Base-by-base conservation (phyloP, 2,888 invertebrate genomes). In the Lithophane ornitopus region DNA sequence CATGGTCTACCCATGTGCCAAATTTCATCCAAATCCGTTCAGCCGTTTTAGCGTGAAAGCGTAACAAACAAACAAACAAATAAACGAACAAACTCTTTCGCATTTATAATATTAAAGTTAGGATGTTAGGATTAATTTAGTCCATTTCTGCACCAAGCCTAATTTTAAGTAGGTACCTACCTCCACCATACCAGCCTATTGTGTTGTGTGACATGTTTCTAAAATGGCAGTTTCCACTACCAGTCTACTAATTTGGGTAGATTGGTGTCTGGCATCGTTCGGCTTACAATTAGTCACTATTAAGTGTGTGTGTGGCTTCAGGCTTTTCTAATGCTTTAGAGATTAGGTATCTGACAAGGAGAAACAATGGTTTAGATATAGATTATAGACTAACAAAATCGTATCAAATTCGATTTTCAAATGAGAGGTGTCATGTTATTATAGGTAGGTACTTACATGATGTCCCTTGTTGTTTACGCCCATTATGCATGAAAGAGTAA, bases 251-350 rank as follows among this genome's bases (percentile, higher is more conserved):
- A 81, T 69, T 58, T 58, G 39, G 34, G 54, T 65, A 76, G 26
- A 77, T 69, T 59, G 56, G 44, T 74, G 78, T 69, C 70, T 59
- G 78, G 63, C 63, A 79, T 34, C 46, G 46, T 63, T 58, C 52
- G 34, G 59, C 54, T 77, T 77, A 70, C 82, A 76, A 44, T 82
- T 65, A 82, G 54, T 82, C 61, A 80, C 44, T 66, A 67, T 70
- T 56, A 54, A 19, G 54, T 67, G 46, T 81, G 63, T 65, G 58
- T 81, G 63, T 69, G 69, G 69, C 82, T 79, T 79, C 77, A 63
- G 77, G 28, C 56, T 58, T 44, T 58, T 77, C 8, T 46, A 78
- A 70, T 70, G 63, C 44, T 61, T 49, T 82, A n/a, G 12, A 16
- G 44, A 58, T 52, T 65, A 81, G 22, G 12, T 73, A 54, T 52